These are phyloP conservation scores for Bufo gargarizans DNA, from an alignment of 2,113 vertebrate genomes.

Conservation along the genomic window DNA sequence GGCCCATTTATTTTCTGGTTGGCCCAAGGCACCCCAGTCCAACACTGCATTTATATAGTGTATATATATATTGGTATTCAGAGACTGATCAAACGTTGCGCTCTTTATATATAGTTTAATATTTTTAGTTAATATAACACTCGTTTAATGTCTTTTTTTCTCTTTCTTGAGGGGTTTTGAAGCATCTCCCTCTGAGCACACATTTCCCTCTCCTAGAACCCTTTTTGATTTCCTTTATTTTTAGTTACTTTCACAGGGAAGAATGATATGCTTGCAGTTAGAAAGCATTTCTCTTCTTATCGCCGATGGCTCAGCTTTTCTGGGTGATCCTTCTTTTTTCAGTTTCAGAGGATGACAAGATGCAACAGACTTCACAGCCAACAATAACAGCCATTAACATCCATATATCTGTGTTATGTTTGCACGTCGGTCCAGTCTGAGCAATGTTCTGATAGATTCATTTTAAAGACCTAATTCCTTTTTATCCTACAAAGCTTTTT, in stretches of 20 bases:
- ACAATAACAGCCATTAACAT: conserved; percentile 6
- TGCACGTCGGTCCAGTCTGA: neutral
- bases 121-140: neutral
- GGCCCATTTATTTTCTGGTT: too few relatives aligned
- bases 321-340: neutral
- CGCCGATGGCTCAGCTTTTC: neutral
- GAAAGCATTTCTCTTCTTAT: neutral
- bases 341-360: neutral
- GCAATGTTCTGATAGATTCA: neutral
- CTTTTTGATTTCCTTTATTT: neutral
- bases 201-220: neutral
- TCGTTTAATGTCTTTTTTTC: neutral
- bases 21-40: too few relatives aligned
- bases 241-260: neutral
- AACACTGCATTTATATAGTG: too few relatives aligned
- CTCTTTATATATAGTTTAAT: neutral
- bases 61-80: neutral
- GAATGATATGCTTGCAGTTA: neutral
- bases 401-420: neutral
- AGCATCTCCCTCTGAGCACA: neutral
- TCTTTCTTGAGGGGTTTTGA: neutral
- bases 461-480: neutral
- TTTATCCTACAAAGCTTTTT: neutral
- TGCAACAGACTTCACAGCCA: neutral
- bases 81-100: neutral